Conservation (phyloP, 2,797 vertebrate species). For the Pterois miles region DNA sequence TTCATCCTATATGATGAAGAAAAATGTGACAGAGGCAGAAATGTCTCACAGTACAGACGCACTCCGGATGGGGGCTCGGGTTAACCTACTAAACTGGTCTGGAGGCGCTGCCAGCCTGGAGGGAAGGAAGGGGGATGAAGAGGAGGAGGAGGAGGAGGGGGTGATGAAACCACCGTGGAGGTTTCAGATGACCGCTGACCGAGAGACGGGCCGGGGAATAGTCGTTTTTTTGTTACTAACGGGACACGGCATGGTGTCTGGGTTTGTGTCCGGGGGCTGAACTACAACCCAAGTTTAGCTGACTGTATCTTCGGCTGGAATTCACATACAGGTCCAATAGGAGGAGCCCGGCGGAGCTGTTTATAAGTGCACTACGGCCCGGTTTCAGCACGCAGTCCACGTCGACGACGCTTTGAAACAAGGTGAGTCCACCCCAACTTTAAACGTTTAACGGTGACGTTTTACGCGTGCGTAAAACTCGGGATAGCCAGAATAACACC, state of each 20-base stretch:
- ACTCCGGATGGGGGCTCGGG: too few species aligned
- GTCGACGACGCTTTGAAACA: background rate
- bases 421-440: conserved; percentile 1
- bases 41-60: too few species aligned
- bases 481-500: background rate
- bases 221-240: background rate
- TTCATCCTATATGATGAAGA: too few species aligned
- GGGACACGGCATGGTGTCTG: too few species aligned
- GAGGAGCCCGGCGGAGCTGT: background rate
- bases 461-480: background rate
- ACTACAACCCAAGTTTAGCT: background rate
- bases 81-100: too few species aligned
- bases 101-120: background rate
- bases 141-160: background rate
- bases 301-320: background rate
- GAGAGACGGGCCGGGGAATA: background rate
- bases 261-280: too few species aligned
- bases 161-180: background rate
- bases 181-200: background rate
- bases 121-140: too few species aligned
- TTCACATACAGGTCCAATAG: background rate
- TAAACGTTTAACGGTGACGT: background rate
- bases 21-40: too few species aligned
- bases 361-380: too few species aligned
- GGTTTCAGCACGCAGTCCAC: background rate